Percentiles rank a stretch among this genome's conserved stretches.
phyloP scores from a whole-genome alignment of 2,797 vertebrate species.

The Nothura maculosa region DNA sequence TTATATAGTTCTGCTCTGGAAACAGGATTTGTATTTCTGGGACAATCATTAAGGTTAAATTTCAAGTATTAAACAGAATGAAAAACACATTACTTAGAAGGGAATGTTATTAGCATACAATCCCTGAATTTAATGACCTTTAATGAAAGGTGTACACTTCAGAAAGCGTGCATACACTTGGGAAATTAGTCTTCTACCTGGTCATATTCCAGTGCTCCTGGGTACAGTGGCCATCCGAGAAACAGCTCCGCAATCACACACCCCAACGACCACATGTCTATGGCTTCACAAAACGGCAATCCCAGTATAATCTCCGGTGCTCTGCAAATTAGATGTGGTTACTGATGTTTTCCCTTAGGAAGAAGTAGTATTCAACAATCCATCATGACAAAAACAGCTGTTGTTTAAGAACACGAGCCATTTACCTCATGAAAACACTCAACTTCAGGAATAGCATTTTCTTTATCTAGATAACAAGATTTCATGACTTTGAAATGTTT shows the following conservation, averaged over 20 bases:
- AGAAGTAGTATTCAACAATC: conserved; percentile 48
- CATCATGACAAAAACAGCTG: background rate
- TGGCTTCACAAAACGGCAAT: conserved; percentile 99
- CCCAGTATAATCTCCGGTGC: conserved; percentile 99
- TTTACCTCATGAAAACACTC: background rate
- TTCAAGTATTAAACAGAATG: conserved; percentile 3
- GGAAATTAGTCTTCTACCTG: conserved; percentile 87
- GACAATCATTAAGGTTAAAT: background rate
- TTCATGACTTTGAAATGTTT: background rate
- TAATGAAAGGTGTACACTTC: background rate
- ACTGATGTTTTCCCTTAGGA: conserved; percentile 13
- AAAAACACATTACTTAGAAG: background rate
- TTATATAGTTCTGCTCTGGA: background rate
- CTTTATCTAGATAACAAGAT: background rate
- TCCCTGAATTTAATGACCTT: background rate
- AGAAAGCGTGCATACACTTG: background rate
- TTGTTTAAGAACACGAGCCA: background rate
- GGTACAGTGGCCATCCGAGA: conserved; percentile 98
- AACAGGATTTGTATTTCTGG: background rate
- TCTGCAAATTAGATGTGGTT: conserved; percentile 83
- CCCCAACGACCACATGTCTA: conserved; percentile 99
- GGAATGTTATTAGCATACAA: background rate
- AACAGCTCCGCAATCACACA: conserved; percentile 99
- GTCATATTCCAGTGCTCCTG: conserved; percentile 98
- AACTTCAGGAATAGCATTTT: background rate